Evolutionary conservation across 2,113 vertebrate species (phyloP), one percentile per base, ranked within the genome.

Genomic region (Cacatua alba): DNA sequence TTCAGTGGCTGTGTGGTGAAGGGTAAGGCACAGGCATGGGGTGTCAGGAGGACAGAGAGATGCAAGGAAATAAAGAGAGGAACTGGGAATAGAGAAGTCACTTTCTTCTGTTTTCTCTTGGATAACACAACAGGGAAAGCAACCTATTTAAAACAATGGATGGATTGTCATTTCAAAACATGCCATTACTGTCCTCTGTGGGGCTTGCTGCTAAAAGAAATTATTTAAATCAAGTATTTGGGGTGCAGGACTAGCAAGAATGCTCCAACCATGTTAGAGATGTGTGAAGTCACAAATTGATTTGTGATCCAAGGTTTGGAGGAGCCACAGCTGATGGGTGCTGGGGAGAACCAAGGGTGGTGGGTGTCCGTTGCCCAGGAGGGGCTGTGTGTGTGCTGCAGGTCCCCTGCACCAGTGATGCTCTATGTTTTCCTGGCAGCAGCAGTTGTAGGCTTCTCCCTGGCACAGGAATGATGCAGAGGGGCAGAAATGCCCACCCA

Each of bases 1-100:
- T 25, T 3, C 18, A 17, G 29, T 7, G 25, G 52, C 20, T 28
- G 46, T 11, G 0, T 2, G 43, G 9, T 6, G 17, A 13, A 13
- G 72, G 71, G 60, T 5, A 15, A 7, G 6, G 63, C 49, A 3
- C 1, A 5, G 49, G 29, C 10, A 4, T 1, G 3, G 76, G 46
- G 4, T 35, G 39, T 7, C 4, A 9, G 14, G 43, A 28, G 37
- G 13, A 21, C 33, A 25, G 65, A 9, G 13, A 5, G 64, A 52
- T 23, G 20, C 44, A 67, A 77, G 68, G 68, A 28, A 33, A 26
- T 9, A 20, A 31, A 55, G 62, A 37, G 26, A 35, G 69, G 55
- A 63, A 24, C 7, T 5, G 2, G 72, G 43, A 76, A 31, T 2
- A 53, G 52, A 60, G 62, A 17, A 86, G 48, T 19, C 55, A 11